These are phyloP conservation scores for Ruditapes philippinarum DNA, from an alignment of 1,140 invertebrate genomes.

Conservation along the genomic window DNA sequence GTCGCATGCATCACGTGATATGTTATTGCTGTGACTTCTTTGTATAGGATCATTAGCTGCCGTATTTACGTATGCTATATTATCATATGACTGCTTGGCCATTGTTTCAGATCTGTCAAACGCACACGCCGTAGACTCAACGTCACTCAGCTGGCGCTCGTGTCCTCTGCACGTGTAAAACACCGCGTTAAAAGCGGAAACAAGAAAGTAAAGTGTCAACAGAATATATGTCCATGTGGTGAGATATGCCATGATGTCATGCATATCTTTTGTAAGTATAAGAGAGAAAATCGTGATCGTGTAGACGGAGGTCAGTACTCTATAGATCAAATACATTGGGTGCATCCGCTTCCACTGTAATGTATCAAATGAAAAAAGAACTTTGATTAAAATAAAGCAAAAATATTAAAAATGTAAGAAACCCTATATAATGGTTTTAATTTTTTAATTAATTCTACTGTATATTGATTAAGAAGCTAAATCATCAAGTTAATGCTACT, in stretches of 20 bases:
- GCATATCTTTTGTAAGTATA: conserved; percentile 62
- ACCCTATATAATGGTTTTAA: too few relatives aligned
- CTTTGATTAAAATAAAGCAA: too few relatives aligned
- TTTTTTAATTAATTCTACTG: too few relatives aligned
- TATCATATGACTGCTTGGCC: background rate
- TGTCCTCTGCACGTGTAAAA: background rate
- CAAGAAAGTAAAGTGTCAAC: conserved; percentile 45
- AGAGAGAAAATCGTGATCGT: conserved; percentile 63
- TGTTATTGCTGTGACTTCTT: too few relatives aligned
- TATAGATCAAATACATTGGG: conserved; percentile 68
- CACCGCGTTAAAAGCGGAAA: conserved; percentile 11
- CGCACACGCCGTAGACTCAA: too few relatives aligned
- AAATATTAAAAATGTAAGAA: too few relatives aligned
- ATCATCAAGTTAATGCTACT: too few relatives aligned
- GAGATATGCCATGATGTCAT: conserved; percentile 66
- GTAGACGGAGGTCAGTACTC: conserved; percentile 72
- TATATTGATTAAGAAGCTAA: too few relatives aligned
- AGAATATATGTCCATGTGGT: conserved; percentile 73
- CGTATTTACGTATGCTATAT: background rate
- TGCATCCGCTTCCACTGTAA: conserved; percentile 20
- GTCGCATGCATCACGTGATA: background rate
- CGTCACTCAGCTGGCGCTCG: too few relatives aligned
- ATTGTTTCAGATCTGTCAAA: background rate
- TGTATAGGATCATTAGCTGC: too few relatives aligned
- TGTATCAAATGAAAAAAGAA: too few relatives aligned